A percentile compares a stretch with the other conserved stretches of the same genome.
Conservation (phyloP, 2,113 vertebrate genomes). For the Bombycilla garrulus region DNA sequence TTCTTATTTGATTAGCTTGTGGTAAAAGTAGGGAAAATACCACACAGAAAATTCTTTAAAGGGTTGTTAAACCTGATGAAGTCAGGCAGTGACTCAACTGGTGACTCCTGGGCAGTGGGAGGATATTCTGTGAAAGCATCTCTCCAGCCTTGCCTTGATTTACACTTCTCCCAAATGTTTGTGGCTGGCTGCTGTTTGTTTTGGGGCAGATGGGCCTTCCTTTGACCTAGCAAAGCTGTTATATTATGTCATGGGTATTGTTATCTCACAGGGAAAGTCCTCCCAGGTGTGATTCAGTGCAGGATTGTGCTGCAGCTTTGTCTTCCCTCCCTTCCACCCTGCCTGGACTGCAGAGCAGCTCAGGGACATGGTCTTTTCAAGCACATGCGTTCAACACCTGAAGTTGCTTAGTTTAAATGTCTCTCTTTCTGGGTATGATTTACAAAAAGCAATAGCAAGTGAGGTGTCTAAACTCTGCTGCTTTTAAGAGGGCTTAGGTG, state of each 20-base stretch:
- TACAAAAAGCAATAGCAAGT: neutral
- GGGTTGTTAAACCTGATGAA: neutral
- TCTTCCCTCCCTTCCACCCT: neutral
- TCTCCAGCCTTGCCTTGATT: neutral
- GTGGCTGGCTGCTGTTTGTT: neutral
- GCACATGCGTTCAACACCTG: rapidly evolving
- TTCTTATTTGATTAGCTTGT: neutral
- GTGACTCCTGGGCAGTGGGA: neutral
- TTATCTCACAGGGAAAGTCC: neutral
- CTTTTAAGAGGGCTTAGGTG: neutral
- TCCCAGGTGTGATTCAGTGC: neutral
- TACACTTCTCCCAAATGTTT: neutral
- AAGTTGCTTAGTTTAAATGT: neutral
- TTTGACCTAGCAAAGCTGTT: neutral
- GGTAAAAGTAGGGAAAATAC: neutral
- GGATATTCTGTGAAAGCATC: neutral
- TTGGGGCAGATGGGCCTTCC: neutral
- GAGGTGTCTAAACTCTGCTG: neutral
- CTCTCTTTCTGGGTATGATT: neutral
- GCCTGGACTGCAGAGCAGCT: neutral
- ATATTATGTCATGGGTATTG: neutral
- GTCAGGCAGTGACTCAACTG: neutral
- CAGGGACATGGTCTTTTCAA: neutral
- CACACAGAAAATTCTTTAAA: neutral
- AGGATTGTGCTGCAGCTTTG: neutral